phyloP scores from a whole-genome alignment of 2,888 invertebrate genomes.

The Leptogaster cylindrica region DNA sequence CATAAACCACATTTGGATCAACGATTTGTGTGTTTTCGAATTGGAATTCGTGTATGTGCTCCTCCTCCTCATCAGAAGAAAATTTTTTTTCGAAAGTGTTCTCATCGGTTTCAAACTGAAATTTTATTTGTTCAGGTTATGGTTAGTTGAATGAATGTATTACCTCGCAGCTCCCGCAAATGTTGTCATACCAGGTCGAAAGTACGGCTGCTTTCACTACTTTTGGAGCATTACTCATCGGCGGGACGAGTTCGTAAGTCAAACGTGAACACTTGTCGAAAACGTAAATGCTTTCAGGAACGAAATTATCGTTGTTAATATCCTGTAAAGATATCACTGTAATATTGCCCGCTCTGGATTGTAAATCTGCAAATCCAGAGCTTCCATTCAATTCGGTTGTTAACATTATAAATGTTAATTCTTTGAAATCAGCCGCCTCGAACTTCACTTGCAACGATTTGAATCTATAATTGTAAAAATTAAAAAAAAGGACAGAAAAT shows the following conservation, averaged over 20 bases:
- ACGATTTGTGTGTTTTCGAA: neutral
- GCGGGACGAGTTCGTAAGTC: conserved; percentile 45
- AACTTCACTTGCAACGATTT: conserved; percentile 41
- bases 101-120: conserved; percentile 29
- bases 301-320: conserved; percentile 42
- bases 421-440: conserved; percentile 38
- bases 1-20: conserved; percentile 1
- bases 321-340: conserved; percentile 40
- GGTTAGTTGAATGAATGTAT: neutral
- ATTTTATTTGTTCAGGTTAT: neutral
- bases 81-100: conserved; percentile 1
- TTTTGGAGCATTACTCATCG: conserved; percentile 43
- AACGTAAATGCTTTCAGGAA: conserved; percentile 42
- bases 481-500: neutral
- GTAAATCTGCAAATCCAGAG: conserved; percentile 28
- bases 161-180: conserved; percentile 46
- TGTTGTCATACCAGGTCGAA: conserved; percentile 47
- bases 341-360: conserved; percentile 39
- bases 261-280: conserved; percentile 47
- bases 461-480: conserved; percentile 34
- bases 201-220: conserved; percentile 47
- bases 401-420: conserved; percentile 39
- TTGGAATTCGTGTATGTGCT: neutral
- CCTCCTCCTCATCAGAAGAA: neutral
- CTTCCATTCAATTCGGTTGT: conserved; percentile 28